Evolutionary conservation across 2,888 invertebrate species (phyloP), one percentile per base, ranked within the genome.

Genomic region (Aethes cnicana): DNA sequence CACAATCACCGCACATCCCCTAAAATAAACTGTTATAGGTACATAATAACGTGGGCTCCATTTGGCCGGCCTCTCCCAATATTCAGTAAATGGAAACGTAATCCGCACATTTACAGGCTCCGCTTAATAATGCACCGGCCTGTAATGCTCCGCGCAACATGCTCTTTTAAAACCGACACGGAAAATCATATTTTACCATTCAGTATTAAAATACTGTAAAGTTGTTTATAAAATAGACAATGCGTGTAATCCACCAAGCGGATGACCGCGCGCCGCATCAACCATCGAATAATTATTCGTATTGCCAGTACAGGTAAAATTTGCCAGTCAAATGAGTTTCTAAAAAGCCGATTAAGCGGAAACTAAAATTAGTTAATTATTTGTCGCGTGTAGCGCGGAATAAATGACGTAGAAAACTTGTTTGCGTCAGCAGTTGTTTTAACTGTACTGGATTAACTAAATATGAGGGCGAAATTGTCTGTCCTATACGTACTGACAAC

Each of bases 261-360:
- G 35, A 54, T 54, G 37, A 58, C 59, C 58, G 56, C 60, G 57
- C 56, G 54, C 63, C 60, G 64, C 66, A 66, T 69, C 72, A 70
- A 63, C 43, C 68, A 59, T 61, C 71, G 68, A 74, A 73, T 76
- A 52, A 52, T 52, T 52, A 74, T 75, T 72, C 69, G 77, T 77
- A 73, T 68, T 66, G 63, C 61, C 63, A 60, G 71, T 61, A 69
- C 67, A 74, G 73, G 72, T 75, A 72, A 77, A 81, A 85, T 86
- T 87, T 85, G 74, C 81, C 77, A 81, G 80, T 81, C 79, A 86
- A 86, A 86, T 88, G 84, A 84, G 81, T 85, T 84, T 81, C 89
- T 88, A 87, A 88, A 87, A 84, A 82, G 87, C 86, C 77, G 82
- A 87, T 84, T 85, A 85, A 83, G 89, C 87, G 74, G 72, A 84